phyloP scores from a whole-genome alignment of 2,888 invertebrate species.

The Scotopteryx bipunctaria region DNA sequence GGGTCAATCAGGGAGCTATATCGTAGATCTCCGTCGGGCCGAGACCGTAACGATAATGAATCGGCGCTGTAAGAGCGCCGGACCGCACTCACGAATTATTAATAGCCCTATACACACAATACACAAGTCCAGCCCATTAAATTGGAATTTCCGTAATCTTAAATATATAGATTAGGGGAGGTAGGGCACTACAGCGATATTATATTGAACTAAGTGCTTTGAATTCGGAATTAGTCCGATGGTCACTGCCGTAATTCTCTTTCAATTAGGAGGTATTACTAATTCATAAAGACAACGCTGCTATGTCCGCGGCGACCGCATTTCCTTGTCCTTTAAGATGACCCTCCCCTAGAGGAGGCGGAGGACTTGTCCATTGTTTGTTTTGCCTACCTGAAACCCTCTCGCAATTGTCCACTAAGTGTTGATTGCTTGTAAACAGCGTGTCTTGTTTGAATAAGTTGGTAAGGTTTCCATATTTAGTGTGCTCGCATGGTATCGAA shows the following conservation, averaged over 20 bases:
- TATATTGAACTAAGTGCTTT: slow-evolving; percentile 43
- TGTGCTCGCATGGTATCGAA: background rate
- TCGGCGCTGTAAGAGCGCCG: slow-evolving; percentile 73
- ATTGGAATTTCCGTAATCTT: slow-evolving; percentile 47
- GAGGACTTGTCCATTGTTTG: slow-evolving; percentile 74
- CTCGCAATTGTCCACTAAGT: slow-evolving; percentile 76
- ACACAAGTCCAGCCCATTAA: slow-evolving; percentile 52
- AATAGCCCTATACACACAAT: slow-evolving; percentile 64
- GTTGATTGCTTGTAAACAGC: slow-evolving; percentile 80
- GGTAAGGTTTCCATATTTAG: slow-evolving; percentile 23
- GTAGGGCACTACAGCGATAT: slow-evolving; percentile 23
- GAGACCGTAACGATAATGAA: slow-evolving; percentile 81
- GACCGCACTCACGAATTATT: slow-evolving; percentile 84
- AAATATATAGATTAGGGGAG: slow-evolving; percentile 37
- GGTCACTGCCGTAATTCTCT: slow-evolving; percentile 68
- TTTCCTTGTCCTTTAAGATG: slow-evolving; percentile 74
- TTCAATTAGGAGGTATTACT: slow-evolving; percentile 78
- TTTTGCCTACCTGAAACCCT: slow-evolving; percentile 77
- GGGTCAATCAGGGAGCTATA: slow-evolving; percentile 82
- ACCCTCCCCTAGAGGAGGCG: slow-evolving; percentile 64
- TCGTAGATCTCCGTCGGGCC: slow-evolving; percentile 79
- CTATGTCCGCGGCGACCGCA: slow-evolving; percentile 64
- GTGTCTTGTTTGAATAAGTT: slow-evolving; percentile 60
- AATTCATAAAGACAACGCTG: slow-evolving; percentile 77
- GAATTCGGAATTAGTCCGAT: slow-evolving; percentile 61